Percentiles rank a stretch among this genome's conserved stretches.
These are phyloP conservation scores for Argentina silus DNA, from an alignment of 2,797 vertebrate genomes.

Conservation along the genomic window DNA sequence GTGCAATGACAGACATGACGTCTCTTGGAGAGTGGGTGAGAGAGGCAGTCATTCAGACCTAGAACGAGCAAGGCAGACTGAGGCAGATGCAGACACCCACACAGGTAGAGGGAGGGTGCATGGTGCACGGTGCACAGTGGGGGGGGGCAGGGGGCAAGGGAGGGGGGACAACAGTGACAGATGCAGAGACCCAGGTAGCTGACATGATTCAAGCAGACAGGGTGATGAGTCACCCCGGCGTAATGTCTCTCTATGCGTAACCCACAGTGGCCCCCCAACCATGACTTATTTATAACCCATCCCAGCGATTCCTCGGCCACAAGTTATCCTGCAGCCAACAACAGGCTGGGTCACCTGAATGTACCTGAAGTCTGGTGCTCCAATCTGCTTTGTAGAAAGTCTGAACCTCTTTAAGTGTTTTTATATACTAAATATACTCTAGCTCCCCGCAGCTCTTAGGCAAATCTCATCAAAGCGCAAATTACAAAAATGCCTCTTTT, in stretches of 20 bases:
- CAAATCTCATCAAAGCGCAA: background rate
- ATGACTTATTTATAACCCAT: conserved; percentile 72
- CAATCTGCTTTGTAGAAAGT: background rate
- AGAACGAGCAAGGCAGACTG: background rate
- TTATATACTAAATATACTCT: no score
- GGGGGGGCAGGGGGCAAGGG: no score
- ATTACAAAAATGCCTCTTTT: no score
- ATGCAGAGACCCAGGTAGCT: conserved; percentile 66
- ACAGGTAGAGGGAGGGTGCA: background rate
- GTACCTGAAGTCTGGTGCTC: conserved; percentile 30
- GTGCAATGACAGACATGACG: background rate
- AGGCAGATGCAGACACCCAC: background rate
- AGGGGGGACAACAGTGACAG: conserved; percentile 41
- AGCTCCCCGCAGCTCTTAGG: no score
- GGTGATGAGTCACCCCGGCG: conserved; percentile 62
- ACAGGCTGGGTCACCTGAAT: conserved; percentile 40
- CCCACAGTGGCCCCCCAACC: conserved; percentile 60
- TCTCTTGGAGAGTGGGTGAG: background rate
- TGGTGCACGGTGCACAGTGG: no score
- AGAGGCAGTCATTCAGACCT: background rate
- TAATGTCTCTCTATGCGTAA: conserved; percentile 55
- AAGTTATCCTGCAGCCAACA: background rate
- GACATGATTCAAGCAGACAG: conserved; percentile 70
- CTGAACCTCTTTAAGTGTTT: background rate
- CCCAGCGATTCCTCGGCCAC: conserved; percentile 34